These are phyloP conservation scores for Phaethon lepturus DNA, from an alignment of 2,113 vertebrate species.

Conservation along the genomic window DNA sequence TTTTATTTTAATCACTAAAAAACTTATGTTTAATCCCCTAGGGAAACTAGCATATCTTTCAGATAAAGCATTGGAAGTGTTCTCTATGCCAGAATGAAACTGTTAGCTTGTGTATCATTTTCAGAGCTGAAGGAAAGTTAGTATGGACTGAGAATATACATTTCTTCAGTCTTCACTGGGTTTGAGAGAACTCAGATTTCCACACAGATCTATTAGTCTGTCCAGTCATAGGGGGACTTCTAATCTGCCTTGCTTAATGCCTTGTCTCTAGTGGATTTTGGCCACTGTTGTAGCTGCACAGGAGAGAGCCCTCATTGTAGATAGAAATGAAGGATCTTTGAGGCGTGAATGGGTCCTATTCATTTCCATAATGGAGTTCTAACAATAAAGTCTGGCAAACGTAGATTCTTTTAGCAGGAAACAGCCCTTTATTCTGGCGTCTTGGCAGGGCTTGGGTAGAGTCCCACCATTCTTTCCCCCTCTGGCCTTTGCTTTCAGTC, in stretches of 20 bases:
- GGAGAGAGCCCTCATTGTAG: background rate
- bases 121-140: background rate
- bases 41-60: background rate
- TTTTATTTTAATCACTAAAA: background rate
- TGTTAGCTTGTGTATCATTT: background rate
- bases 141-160: background rate
- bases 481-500: background rate
- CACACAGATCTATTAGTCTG: background rate
- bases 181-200: background rate
- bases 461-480: conserved; percentile 54
- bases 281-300: background rate
- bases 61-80: background rate
- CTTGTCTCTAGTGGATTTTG: background rate
- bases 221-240: background rate
- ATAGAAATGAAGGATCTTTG: conserved; percentile 1
- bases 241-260: background rate
- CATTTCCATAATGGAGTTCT: conserved; percentile 41
- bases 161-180: background rate
- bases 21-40: background rate
- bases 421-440: conserved; percentile 24
- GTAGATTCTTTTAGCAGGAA: conserved; percentile 30
- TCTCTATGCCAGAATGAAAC: background rate
- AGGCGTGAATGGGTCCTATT: background rate
- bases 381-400: conserved; percentile 46
- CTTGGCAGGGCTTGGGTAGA: conserved; percentile 56